Evolutionary conservation across 1,140 invertebrate species (phyloP).

Genomic region (Cyphomyrmex costatus): DNA sequence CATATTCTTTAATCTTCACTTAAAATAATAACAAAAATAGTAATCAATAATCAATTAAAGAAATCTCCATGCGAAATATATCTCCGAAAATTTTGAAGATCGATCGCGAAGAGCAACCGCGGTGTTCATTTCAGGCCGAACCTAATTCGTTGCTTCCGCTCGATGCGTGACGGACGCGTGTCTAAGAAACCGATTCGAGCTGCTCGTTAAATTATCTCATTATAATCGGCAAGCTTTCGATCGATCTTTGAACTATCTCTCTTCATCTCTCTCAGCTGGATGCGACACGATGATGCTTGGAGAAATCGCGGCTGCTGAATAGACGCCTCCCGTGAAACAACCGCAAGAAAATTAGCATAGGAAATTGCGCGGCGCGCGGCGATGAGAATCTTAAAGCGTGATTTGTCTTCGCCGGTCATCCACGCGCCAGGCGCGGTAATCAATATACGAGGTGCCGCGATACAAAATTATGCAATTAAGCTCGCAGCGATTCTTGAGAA

Average conservation of each 20-base stretch:
- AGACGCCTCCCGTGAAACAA: constrained; percentile 32
- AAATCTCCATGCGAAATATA: neutral
- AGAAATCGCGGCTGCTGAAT: constrained; percentile 36
- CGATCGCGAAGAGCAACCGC: neutral
- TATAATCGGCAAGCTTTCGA: constrained; percentile 48
- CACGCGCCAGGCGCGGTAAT: constrained; percentile 54
- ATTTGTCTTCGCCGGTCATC: constrained; percentile 60
- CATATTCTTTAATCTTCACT: neutral
- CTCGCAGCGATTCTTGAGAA: constrained; percentile 39
- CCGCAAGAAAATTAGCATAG: constrained; percentile 61
- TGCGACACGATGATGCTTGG: neutral
- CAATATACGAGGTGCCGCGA: constrained; percentile 58
- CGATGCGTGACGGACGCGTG: constrained; percentile 22
- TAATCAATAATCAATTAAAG: too few relatives aligned
- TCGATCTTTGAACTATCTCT: constrained; percentile 7
- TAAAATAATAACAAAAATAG: constrained; percentile 8
- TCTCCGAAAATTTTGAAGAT: neutral
- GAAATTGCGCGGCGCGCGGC: constrained; percentile 57
- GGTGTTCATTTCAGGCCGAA: constrained; percentile 27
- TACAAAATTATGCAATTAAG: constrained; percentile 64
- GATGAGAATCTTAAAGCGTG: constrained; percentile 63
- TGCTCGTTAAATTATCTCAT: constrained; percentile 61
- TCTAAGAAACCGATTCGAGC: constrained; percentile 31
- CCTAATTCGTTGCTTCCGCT: constrained; percentile 40
- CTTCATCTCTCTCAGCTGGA: neutral